These are phyloP conservation scores for Arenaria interpres DNA, from an alignment of 2,113 vertebrate species.

Conservation along the genomic window DNA sequence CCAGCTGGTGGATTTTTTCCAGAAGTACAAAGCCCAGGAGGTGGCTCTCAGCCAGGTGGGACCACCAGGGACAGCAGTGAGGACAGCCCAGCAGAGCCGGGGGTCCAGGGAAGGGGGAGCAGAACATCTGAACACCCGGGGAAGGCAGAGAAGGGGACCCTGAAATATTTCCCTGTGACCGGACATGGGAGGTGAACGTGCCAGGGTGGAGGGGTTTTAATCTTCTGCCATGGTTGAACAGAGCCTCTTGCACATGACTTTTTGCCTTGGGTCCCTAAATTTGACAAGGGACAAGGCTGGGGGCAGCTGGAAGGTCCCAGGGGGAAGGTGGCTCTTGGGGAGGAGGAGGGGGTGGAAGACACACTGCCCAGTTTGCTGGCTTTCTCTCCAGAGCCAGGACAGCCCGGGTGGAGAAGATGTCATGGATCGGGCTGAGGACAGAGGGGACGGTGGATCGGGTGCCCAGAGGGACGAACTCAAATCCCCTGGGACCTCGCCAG, in stretches of 20 bases:
- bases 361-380: background rate
- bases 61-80: background rate
- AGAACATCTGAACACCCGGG: background rate
- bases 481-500: accelerated
- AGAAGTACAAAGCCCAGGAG: background rate
- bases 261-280: background rate
- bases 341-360: background rate
- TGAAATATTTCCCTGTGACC: background rate
- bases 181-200: accelerated
- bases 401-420: background rate
- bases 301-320: background rate
- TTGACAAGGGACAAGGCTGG: background rate
- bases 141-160: background rate
- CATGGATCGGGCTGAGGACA: accelerated
- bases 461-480: background rate
- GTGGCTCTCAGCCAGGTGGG: background rate
- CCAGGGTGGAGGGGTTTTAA: background rate
- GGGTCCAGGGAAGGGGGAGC: background rate
- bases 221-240: background rate
- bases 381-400: background rate
- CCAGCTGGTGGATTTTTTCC: conserved; percentile 27
- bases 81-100: background rate
- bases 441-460: accelerated
- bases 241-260: background rate
- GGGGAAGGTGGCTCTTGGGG: background rate